Conservation (phyloP, 2,797 vertebrate genomes). For the Anableps anableps region DNA sequence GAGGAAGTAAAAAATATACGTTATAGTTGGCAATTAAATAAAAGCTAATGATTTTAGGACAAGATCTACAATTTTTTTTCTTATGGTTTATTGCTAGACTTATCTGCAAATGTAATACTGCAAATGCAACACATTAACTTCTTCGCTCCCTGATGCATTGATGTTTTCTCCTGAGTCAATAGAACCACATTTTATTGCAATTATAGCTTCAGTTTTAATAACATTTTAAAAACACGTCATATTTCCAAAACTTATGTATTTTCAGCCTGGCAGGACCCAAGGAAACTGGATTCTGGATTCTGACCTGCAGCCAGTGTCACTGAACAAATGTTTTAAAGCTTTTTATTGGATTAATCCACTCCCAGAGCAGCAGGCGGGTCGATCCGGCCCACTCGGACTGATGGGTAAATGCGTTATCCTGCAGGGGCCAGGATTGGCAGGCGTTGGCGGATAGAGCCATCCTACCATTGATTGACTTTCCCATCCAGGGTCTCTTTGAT, state of each 20-base stretch:
- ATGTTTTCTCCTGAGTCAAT: not conserved
- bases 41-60: not conserved
- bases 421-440: slow-evolving; percentile 71
- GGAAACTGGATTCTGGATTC: slow-evolving; percentile 31
- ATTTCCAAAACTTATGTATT: not conserved
- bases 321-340: slow-evolving; percentile 85
- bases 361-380: slow-evolving; percentile 76
- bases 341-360: slow-evolving; percentile 82
- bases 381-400: slow-evolving; percentile 76
- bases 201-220: not conserved
- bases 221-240: not conserved
- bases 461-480: slow-evolving; percentile 72
- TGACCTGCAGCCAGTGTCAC: slow-evolving; percentile 72
- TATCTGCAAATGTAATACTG: no score
- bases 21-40: not conserved
- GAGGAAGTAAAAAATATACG: not conserved
- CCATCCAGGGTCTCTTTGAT: slow-evolving; percentile 63
- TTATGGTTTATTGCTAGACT: no score
- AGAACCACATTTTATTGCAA: not conserved
- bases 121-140: no score
- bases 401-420: slow-evolving; percentile 81
- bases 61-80: not conserved
- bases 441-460: slow-evolving; percentile 59
- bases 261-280: not conserved
- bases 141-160: no score